Percentiles rank a stretch among this genome's conserved stretches.
These are phyloP conservation scores for Meloidogyne exigua DNA, from an alignment of 1,140 invertebrate genomes.

Conservation along the genomic window DNA sequence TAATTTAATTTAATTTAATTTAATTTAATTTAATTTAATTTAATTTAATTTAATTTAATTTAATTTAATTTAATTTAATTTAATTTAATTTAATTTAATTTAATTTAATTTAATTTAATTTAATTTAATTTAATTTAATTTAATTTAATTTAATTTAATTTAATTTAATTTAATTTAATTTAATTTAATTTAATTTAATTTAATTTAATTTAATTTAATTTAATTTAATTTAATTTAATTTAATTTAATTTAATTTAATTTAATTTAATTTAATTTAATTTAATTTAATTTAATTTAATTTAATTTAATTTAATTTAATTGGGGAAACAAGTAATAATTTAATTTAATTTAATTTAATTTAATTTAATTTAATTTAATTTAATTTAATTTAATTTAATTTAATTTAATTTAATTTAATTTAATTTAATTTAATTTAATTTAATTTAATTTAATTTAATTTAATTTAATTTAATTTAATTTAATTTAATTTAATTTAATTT, in stretches of 20 bases:
- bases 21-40: neutral
- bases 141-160: neutral
- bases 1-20: neutral
- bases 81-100: neutral
- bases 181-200: neutral
- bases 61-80: neutral
- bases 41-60: neutral
- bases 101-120: neutral
- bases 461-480: neutral
- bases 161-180: neutral
- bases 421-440: neutral
- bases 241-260: neutral
- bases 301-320: neutral
- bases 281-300: neutral
- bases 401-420: neutral
- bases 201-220: neutral
- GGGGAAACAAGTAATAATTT: no score
- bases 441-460: neutral
- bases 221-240: neutral
- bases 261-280: neutral
- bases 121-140: neutral
- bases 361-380: neutral
- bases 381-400: neutral
- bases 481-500: neutral
- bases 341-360: neutral